Conservation (phyloP, 2,797 vertebrate species). For the Takifugu ocellatus region DNA sequence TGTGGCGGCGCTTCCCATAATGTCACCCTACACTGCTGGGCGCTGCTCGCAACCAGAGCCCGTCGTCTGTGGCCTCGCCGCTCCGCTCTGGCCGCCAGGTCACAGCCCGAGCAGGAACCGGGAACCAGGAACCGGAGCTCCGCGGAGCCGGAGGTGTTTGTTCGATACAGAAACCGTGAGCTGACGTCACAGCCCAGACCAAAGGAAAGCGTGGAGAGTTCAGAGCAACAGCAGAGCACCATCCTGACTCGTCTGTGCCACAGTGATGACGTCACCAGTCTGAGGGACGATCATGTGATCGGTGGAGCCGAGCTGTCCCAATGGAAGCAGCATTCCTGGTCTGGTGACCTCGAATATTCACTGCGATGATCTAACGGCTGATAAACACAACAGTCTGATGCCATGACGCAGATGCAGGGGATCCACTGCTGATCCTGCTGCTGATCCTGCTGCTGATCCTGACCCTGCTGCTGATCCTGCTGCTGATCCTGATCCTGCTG, state of each 20-base stretch:
- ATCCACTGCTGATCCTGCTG: constrained; percentile 32
- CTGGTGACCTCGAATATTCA: constrained; percentile 75
- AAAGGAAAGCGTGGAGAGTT: too few relatives aligned
- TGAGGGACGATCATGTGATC: neutral
- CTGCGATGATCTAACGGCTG: constrained; percentile 78
- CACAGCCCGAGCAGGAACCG: neutral
- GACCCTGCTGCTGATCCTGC: too few relatives aligned
- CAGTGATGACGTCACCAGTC: too few relatives aligned
- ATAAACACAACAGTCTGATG: constrained; percentile 79
- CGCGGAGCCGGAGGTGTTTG: constrained; percentile 13
- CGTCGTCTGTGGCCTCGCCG: constrained; percentile 63
- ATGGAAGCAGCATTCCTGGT: constrained; percentile 60
- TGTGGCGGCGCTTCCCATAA: constrained; percentile 71
- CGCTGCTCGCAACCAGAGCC: constrained; percentile 68
- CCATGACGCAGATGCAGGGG: constrained; percentile 72
- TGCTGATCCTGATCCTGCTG: too few relatives aligned
- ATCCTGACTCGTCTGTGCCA: too few relatives aligned
- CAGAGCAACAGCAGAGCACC: too few relatives aligned
- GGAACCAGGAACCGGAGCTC: neutral
- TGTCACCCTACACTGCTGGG: constrained; percentile 72
- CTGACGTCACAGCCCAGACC: too few relatives aligned
- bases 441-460: too few relatives aligned
- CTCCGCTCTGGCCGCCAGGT: constrained; percentile 62
- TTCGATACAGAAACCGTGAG: neutral
- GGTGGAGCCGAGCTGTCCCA: constrained; percentile 26